Conservation (phyloP, 2,888 invertebrate species). For the Trichogramma dendrolimi region DNA sequence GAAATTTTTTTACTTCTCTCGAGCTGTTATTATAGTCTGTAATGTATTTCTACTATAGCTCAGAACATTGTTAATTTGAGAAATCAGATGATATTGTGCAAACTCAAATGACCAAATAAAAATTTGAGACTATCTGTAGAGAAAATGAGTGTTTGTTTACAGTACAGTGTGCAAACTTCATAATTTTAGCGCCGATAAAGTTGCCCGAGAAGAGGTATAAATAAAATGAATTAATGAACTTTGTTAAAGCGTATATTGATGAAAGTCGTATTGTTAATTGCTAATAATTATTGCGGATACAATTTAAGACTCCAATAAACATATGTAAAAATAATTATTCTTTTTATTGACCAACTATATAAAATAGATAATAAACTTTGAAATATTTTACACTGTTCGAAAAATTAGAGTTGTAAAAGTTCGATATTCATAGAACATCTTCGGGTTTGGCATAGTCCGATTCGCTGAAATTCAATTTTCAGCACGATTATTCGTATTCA, state of each 20-base stretch:
- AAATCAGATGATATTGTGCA: not conserved
- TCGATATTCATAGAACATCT: constrained; percentile 40
- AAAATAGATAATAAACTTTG: too few species aligned
- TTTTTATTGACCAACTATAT: too few species aligned
- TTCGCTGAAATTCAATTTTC: constrained; percentile 53
- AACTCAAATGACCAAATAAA: constrained; percentile 3
- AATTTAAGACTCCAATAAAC: constrained; percentile 33
- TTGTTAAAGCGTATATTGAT: constrained; percentile 30
- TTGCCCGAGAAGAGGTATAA: constrained; percentile 28
- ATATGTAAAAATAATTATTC: too few species aligned
- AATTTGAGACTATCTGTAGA: constrained; percentile 13
- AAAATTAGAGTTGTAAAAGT: too few species aligned
- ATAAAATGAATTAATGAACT: constrained; percentile 27
- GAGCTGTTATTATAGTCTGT: constrained; percentile 26
- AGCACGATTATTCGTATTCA: not conserved
- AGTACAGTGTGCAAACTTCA: constrained; percentile 35
- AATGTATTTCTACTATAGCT: constrained; percentile 22
- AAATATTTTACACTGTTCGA: too few species aligned
- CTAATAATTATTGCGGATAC: constrained; percentile 28
- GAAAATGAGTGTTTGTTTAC: constrained; percentile 33
- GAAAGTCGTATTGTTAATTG: constrained; percentile 28
- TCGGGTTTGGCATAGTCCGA: constrained; percentile 57
- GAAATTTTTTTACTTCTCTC: constrained; percentile 30
- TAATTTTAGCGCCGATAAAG: constrained; percentile 39
- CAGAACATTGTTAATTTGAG: constrained; percentile 12